phyloP scores from a whole-genome alignment of 2,113 vertebrate species.

The Motacilla alba region DNA sequence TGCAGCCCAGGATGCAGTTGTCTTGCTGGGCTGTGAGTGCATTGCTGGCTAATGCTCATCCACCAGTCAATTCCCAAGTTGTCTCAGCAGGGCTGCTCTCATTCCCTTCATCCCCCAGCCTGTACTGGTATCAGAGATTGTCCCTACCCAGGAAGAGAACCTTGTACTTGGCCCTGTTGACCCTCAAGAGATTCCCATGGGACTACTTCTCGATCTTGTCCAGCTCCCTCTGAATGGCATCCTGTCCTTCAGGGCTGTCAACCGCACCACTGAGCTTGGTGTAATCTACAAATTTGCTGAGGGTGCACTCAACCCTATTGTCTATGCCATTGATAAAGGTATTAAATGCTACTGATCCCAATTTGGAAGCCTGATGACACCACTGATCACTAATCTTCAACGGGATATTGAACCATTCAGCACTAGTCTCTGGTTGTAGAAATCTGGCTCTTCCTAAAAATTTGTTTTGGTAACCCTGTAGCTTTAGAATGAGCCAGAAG shows the following conservation, averaged over 20 bases:
- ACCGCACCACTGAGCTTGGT: background rate
- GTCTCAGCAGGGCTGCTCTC: background rate
- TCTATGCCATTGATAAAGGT: background rate
- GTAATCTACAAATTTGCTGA: background rate
- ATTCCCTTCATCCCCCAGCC: background rate
- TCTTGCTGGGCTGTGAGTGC: background rate
- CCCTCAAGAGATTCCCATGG: background rate
- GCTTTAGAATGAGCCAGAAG: background rate
- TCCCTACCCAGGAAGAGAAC: background rate
- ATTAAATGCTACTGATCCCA: background rate
- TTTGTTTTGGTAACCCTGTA: background rate
- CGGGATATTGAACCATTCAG: background rate
- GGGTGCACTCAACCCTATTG: background rate
- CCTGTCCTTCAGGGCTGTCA: background rate
- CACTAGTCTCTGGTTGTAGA: background rate
- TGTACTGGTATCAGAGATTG: background rate
- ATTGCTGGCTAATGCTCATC: background rate
- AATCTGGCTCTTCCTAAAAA: background rate
- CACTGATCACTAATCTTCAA: background rate
- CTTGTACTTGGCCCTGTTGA: background rate
- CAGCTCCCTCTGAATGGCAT: background rate
- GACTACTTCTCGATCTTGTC: background rate
- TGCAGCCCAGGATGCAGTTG: background rate
- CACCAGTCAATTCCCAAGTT: background rate
- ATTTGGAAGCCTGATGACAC: background rate